phyloP scores from a whole-genome alignment of 2,113 vertebrate species.

The human region GRCh38 chr6:37166501-37167000 shows the following conservation, averaged over 20 bases:
- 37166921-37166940: slow-evolving; percentile 36
- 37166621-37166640: slow-evolving; percentile 12
- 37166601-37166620: slow-evolving; percentile 31
- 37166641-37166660: slow-evolving; percentile 8
- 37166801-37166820: slow-evolving; percentile 55
- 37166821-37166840: slow-evolving; percentile 41
- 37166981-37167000: background rate
- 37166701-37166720: slow-evolving; percentile 32
- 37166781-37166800: slow-evolving; percentile 54
- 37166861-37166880: too few relatives aligned
- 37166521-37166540: slow-evolving; percentile 36
- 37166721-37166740: slow-evolving; percentile 59
- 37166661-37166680: slow-evolving; percentile 55
- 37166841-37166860: slow-evolving; percentile 33
- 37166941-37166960: background rate
- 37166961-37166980: background rate
- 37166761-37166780: slow-evolving; percentile 53
- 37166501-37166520: slow-evolving; percentile 42
- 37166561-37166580: slow-evolving; percentile 15
- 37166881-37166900: background rate
- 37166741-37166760: slow-evolving; percentile 29
- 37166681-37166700: slow-evolving; percentile 55
- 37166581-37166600: slow-evolving; percentile 35
- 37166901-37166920: slow-evolving; percentile 32
- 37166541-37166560: slow-evolving; percentile 38